These are phyloP conservation scores for Cebus imitator DNA, from an alignment of 2,113 vertebrate genomes.

Conservation along the genomic window DNA sequence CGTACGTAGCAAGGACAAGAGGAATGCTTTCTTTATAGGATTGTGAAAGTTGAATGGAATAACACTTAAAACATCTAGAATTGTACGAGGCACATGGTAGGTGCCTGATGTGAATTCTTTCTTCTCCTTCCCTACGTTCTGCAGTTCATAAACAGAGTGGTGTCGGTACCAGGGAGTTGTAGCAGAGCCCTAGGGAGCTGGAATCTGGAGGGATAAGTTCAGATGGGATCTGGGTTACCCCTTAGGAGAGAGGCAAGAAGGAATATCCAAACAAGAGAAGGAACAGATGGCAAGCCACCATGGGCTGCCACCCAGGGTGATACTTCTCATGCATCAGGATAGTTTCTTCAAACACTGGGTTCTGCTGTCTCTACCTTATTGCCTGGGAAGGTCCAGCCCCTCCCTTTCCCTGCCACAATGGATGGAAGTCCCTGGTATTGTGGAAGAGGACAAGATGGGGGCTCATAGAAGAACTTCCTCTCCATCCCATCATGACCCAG, in stretches of 20 bases:
- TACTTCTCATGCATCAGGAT: neutral
- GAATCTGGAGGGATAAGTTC: neutral
- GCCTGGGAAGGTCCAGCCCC: neutral
- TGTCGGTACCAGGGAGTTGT: neutral
- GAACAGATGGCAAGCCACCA: neutral
- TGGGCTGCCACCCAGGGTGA: accelerated
- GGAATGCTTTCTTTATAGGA: neutral
- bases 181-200: neutral
- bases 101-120: neutral
- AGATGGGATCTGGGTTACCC: neutral
- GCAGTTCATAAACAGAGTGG: neutral
- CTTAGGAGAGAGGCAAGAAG: neutral
- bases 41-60: neutral
- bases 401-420: too few species aligned
- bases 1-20: neutral
- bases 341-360: neutral
- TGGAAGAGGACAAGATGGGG: neutral
- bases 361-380: neutral
- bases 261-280: neutral
- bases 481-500: neutral
- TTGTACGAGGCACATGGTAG: neutral
- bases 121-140: neutral
- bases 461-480: neutral
- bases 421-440: neutral
- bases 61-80: neutral